Evolutionary conservation across 2,888 invertebrate species (phyloP).

Genomic region (Norana najaformis): DNA sequence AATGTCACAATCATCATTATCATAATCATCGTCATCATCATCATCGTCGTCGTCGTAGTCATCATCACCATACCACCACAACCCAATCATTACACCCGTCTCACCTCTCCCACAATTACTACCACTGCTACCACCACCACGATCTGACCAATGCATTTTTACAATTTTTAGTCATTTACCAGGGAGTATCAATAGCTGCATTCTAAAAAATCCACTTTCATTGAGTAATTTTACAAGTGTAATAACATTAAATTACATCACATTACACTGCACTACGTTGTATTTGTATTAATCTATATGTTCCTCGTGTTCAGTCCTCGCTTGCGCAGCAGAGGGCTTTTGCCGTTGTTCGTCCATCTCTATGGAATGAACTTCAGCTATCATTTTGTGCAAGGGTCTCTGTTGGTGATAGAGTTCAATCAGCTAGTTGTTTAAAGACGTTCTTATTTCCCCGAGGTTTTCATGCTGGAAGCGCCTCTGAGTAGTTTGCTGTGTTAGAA

Average conservation of each 20-base stretch:
- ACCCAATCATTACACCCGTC: background rate
- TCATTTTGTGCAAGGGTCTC: too few relatives aligned
- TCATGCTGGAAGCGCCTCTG: too few relatives aligned
- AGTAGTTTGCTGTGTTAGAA: too few relatives aligned
- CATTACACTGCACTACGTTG: background rate
- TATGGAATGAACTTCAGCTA: too few relatives aligned
- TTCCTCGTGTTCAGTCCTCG: too few relatives aligned
- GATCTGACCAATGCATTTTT: background rate
- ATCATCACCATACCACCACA: constrained; percentile 10
- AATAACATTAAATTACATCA: background rate
- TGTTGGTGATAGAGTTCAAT: too few relatives aligned
- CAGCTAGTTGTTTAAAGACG: too few relatives aligned
- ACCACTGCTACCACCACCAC: background rate
- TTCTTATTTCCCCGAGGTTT: too few relatives aligned
- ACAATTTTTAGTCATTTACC: background rate
- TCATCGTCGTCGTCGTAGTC: constrained; percentile 35
- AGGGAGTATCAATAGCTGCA: background rate
- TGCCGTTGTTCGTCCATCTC: too few relatives aligned
- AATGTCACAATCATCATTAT: constrained; percentile 34
- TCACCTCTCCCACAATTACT: background rate
- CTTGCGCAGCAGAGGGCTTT: too few relatives aligned
- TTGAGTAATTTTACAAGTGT: background rate
- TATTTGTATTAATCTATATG: too few relatives aligned
- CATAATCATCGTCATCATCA: constrained; percentile 36
- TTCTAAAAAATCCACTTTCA: background rate